Percentiles rank a stretch among this genome's conserved stretches.
Conservation (phyloP, 2,797 vertebrate genomes). For the Argyrosomus regius region DNA sequence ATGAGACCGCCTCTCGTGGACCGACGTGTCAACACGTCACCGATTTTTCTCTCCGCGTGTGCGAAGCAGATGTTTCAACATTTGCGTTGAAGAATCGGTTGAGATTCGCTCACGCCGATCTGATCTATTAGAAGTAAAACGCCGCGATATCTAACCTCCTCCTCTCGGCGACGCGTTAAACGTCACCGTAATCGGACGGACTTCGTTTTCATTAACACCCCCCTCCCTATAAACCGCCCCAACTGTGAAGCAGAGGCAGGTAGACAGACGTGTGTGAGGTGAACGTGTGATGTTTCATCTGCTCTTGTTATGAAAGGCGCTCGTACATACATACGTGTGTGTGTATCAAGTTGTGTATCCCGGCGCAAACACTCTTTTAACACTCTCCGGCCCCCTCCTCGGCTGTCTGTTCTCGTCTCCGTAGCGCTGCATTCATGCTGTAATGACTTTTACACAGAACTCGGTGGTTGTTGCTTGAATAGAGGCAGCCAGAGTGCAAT, state of each 20-base stretch:
- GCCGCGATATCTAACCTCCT: constrained; percentile 5
- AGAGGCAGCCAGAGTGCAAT: constrained; percentile 82
- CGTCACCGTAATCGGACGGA: constrained; percentile 33
- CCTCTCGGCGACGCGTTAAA: constrained; percentile 30
- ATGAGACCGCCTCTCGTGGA: constrained; percentile 82
- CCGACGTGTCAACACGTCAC: constrained; percentile 72
- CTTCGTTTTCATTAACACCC: constrained; percentile 57
- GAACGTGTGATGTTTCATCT: constrained; percentile 48
- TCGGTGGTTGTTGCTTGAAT: constrained; percentile 80
- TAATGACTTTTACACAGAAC: constrained; percentile 86
- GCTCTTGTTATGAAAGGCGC: constrained; percentile 8
- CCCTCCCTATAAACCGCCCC: constrained; percentile 39
- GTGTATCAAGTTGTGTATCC: constrained; percentile 44
- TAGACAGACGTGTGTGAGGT: constrained; percentile 32
- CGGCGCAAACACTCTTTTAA: neutral
- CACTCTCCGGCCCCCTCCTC: constrained; percentile 29
- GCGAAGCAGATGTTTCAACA: constrained; percentile 72
- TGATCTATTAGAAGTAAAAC: constrained; percentile 28
- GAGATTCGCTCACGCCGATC: constrained; percentile 27
- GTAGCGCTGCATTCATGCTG: constrained; percentile 79
- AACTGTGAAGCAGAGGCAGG: constrained; percentile 44
- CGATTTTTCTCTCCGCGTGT: constrained; percentile 44
- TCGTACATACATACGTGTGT: too few species aligned
- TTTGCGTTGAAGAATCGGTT: constrained; percentile 46
- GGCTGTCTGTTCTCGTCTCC: constrained; percentile 54